Evolutionary conservation across 2,797 vertebrate species (phyloP), one percentile per base, ranked within the genome.

Genomic region (Ptychobarbus kaznakovi): DNA sequence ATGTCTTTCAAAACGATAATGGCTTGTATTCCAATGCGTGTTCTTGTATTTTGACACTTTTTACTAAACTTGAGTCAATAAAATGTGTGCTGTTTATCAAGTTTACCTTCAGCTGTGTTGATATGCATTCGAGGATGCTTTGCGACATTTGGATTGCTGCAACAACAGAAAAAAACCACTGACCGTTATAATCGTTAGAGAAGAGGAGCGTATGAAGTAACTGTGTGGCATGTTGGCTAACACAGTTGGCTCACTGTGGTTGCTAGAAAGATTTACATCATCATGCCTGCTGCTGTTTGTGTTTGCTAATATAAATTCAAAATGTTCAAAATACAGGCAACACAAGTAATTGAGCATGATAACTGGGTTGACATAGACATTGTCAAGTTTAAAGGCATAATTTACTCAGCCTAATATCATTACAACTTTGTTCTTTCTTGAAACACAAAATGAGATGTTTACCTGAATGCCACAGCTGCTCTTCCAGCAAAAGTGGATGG

Each of bases 11-110:
- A 25, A 77, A 35, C 74, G 66, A 75, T 40, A 84, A 70, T 80
- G 46, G 51, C 83, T 81, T 76, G 79, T 65, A 53, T 78, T 85
- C 38, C 46, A 65, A 53, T 85, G 63, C 61, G 82, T 81, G 44
- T 82, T 80, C 46, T 74, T 86, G 79, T 80, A 68, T 68, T 82
- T 80, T 80, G 70, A 74, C 53, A 63, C 28, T 86, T 88, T 86
- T 76, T 49, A 84, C 79, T 83, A 84, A 82, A 82, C 49, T 74
- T 25, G 73, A 51, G 81, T 56, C 69, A 86, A 89, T 86, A 89
- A 88, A 88, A 88, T 51, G 40, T 78, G 61, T 18, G 63, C 13
- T 81, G 22, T 76, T 84, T 84, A 10, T 79, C 44, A 84, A 3
- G 12, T 42, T 44, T 61, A 4, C 16, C 18, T 73, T 84, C 42